These are phyloP conservation scores for Entelurus aequoreus DNA, from an alignment of 2,113 vertebrate genomes.

Conservation along the genomic window DNA sequence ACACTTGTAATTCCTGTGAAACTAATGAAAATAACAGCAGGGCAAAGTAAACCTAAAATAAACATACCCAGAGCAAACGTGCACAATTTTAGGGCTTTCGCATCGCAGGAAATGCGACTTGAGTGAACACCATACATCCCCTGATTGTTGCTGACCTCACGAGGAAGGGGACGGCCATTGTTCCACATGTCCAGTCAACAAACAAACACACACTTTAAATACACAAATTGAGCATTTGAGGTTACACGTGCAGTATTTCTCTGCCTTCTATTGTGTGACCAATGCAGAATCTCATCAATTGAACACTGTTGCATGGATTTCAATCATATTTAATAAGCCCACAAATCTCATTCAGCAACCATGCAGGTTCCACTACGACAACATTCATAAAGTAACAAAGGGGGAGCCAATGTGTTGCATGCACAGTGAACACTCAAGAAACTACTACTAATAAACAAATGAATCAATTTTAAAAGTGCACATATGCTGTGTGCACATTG, in stretches of 20 bases:
- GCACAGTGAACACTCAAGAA: not conserved
- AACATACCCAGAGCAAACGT: not conserved
- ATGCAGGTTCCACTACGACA: no score
- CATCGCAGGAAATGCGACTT: not conserved
- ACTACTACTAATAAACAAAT: not conserved
- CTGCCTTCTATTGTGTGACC: not conserved
- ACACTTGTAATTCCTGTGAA: no score
- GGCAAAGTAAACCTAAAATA: not conserved
- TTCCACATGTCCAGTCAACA: not conserved
- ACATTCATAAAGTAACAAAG: no score
- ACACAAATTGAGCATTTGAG: not conserved
- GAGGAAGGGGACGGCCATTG: not conserved
- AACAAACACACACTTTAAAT: not conserved
- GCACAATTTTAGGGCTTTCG: not conserved
- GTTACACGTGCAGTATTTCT: not conserved
- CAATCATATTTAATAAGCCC: no score
- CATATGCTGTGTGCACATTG: constrained; percentile 34
- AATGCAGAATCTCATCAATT: not conserved
- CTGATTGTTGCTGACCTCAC: constrained; percentile 1
- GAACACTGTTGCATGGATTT: not conserved
- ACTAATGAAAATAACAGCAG: not conserved
- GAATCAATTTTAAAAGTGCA: not conserved
- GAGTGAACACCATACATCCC: not conserved
- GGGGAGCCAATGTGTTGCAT: no score
- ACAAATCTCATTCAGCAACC: no score